These are phyloP conservation scores for Ursus arctos DNA, from an alignment of 2,113 vertebrate species.

Conservation along the genomic window DNA sequence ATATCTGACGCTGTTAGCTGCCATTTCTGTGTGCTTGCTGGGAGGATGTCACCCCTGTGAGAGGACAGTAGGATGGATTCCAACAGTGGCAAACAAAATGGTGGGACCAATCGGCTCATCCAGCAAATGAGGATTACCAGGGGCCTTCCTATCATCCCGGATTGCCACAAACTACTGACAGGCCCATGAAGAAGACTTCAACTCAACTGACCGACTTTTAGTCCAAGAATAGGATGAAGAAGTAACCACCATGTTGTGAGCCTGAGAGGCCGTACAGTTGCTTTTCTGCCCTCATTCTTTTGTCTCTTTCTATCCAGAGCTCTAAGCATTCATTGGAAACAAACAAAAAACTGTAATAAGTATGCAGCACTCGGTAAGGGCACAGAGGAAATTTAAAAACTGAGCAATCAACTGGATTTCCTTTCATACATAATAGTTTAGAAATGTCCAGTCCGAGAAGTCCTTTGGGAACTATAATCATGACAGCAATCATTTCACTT, in stretches of 20 bases:
- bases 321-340: neutral
- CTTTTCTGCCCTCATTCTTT: neutral
- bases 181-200: neutral
- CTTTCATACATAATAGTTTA: neutral
- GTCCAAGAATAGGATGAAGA: neutral
- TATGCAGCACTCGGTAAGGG: neutral
- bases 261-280: neutral
- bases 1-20: neutral
- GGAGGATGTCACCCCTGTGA: too few relatives aligned
- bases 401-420: neutral
- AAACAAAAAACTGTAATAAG: neutral
- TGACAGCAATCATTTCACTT: neutral
- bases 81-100: neutral
- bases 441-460: constrained; percentile 13
- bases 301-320: neutral
- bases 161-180: neutral
- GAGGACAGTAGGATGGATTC: neutral
- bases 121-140: neutral
- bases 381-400: neutral
- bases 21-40: neutral
- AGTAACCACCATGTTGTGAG: neutral
- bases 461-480: constrained; percentile 7
- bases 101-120: neutral
- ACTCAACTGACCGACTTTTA: neutral
- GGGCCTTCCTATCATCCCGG: neutral